Base-by-base conservation (phyloP, 2,888 invertebrate species). In the Xylota segnis region DNA sequence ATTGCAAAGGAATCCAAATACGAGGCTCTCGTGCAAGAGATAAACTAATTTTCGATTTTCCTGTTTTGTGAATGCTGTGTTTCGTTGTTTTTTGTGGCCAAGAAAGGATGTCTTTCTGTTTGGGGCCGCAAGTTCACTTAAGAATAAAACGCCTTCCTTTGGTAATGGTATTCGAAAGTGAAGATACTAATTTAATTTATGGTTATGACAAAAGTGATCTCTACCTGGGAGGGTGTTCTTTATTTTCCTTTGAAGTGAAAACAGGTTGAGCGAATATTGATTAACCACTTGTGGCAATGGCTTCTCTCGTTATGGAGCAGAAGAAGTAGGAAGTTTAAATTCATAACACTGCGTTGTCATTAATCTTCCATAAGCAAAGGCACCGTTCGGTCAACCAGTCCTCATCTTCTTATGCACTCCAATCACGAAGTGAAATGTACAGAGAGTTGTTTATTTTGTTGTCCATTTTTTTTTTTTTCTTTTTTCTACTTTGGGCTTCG, bases 271-370 rank as follows among this genome's bases (percentile, higher is more conserved):
- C n/a, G 5, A 29, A 14, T 29, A 10, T 50, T 37, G 40, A 52
- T 47, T 29, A 9, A 72, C 7, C 16, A 72, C 52, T 47, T 18
- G 12, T 9, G 37, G 23, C 4, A 10, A 34, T 12, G 23, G 34
- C 7, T 9, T 16, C 32, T 12, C 7, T 47, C 29, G 5, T 12
- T 5, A 32, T 32, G 10, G 45, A 32, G 7, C 18, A 14, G 10
- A 34, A 7, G 16, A 72, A 66, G 59, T 32, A 63, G 63, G 70
- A 75, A 76, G 70, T 76, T 82, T 6, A 68, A 68, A 81, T 52
- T 56, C 70, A 50, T 63, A 50, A 14, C 70, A 70, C 37, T 5
- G n/a, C n/a, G n/a, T 29, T 29, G 32, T 58, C 40, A 66, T 59
- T 43, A 52, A 59, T 32, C 45, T 76, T 58, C 47, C 16, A 14